phyloP scores from a whole-genome alignment of 2,113 vertebrate species.

The Scomber scombrus region DNA sequence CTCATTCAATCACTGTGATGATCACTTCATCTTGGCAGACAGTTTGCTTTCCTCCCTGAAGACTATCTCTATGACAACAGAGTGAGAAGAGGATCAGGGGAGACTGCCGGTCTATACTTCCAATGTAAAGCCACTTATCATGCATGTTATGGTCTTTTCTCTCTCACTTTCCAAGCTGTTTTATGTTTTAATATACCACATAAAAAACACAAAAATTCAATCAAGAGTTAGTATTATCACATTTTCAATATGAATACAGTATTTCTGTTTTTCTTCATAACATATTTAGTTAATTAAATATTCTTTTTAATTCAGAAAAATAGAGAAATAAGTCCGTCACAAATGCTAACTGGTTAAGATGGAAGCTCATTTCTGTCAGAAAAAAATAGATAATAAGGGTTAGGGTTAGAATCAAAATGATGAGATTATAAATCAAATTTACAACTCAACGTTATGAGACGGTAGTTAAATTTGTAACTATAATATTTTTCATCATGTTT shows the following conservation, averaged over 20 bases:
- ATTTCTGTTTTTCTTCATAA: neutral
- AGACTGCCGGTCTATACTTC: slow-evolving; percentile 23
- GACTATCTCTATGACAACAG: slow-evolving; percentile 61
- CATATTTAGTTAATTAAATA: too few relatives aligned
- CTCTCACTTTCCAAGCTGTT: neutral
- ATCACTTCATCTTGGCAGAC: slow-evolving; percentile 22
- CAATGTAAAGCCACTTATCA: slow-evolving; percentile 19
- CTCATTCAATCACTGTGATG: slow-evolving; percentile 15
- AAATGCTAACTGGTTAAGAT: too few relatives aligned
- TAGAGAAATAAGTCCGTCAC: too few relatives aligned
- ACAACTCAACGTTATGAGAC: too few relatives aligned
- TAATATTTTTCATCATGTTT: too few relatives aligned
- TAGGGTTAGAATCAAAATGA: too few relatives aligned
- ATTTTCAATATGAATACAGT: neutral
- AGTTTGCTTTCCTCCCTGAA: slow-evolving; percentile 48
- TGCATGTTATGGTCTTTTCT: neutral
- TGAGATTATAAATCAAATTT: too few relatives aligned
- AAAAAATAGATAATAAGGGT: too few relatives aligned
- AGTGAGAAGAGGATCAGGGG: neutral
- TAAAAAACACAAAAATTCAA: neutral
- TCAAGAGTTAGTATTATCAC: neutral
- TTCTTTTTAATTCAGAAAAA: too few relatives aligned
- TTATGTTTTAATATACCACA: too few relatives aligned
- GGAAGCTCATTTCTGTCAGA: too few relatives aligned
- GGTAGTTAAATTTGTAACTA: too few relatives aligned